Base-by-base conservation (phyloP, 2,797 vertebrate species). In the Sylvilagus floridanus region DNA sequence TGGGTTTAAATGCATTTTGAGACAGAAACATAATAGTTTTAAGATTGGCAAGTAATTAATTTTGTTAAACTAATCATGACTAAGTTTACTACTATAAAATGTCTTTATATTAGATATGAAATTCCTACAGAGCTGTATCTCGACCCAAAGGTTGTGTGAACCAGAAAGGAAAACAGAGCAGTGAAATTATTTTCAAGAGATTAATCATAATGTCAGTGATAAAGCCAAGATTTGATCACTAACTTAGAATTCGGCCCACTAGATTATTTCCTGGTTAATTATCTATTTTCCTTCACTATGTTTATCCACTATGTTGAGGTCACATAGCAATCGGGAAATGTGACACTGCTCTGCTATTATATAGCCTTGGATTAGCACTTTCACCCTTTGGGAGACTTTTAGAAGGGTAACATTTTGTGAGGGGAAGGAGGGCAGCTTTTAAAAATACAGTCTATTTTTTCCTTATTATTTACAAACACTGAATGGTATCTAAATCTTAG, bases 11-110 rank as follows among this genome's bases (percentile, higher is more conserved):
- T 84, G 60, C n/a, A 37, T 24, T 21, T 84, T 73, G 52, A 85
- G n/a, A 66, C 65, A 90, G 76, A 66, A 63, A 5, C 1, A 71
- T 32, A 57, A 63, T 30, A 54, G 16, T 82, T 89, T 85, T 37
- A 90, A 86, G 32, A 32, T 7, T 75, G 35, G 10, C 32, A 90
- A 82, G n/a, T 42, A 86, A 7, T 19, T 62, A 76, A 82, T 32
- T 75, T 30, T 73, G 42, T 90, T 50, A 93, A 82, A 86, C 30
- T 50, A 91, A 88, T 63, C 68, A 84, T 72, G 11, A 35, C 26
- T 65, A 76, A 37, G 32, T 54, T 82, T 90, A 54, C n/a, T 60
- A 22, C 50, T 82, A 17, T 52, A 7, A 37, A 50, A 42, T 78
- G 73, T 24, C 26, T 84, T 72, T 69, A 9, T 73, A n/a, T n/a